Percentiles rank a stretch among this genome's conserved stretches.
These are phyloP conservation scores for Limonius californicus DNA, from an alignment of 1,140 invertebrate species.

Conservation along the genomic window DNA sequence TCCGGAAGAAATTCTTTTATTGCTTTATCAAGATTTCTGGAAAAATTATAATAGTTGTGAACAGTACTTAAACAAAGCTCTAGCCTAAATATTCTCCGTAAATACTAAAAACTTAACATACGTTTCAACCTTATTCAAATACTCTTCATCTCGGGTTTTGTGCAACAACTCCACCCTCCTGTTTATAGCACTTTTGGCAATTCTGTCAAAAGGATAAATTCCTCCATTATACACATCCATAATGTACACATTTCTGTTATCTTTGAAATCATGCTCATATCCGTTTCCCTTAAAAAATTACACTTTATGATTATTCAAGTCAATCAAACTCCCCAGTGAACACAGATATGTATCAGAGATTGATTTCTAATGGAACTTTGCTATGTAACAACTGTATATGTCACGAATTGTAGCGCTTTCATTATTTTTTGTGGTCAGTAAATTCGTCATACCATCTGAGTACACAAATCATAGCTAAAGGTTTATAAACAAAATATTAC, in stretches of 20 bases:
- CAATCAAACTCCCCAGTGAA: neutral
- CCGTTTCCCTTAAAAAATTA: slow-evolving; percentile 70
- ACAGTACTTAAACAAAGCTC: neutral
- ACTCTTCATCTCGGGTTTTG: slow-evolving; percentile 66
- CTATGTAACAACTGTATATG: neutral
- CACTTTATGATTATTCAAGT: neutral
- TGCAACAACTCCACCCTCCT: slow-evolving; percentile 65
- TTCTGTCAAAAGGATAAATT: slow-evolving; percentile 76
- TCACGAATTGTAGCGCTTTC: too few relatives aligned
- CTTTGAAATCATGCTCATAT: slow-evolving; percentile 75
- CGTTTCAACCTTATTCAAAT: slow-evolving; percentile 65
- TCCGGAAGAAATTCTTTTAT: slow-evolving; percentile 73
- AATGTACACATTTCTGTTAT: slow-evolving; percentile 72
- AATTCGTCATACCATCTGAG: neutral
- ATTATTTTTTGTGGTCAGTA: too few relatives aligned
- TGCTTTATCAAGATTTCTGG: slow-evolving; percentile 61
- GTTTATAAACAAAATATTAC: neutral
- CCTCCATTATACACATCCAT: slow-evolving; percentile 81
- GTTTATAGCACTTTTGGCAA: slow-evolving; percentile 71
- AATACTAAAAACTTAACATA: too few relatives aligned
- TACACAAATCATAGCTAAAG: neutral
- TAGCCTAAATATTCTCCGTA: too few relatives aligned
- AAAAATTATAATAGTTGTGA: slow-evolving; percentile 36
- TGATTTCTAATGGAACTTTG: too few relatives aligned
- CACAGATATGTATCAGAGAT: too few relatives aligned